Base-by-base conservation (phyloP, 53 echinoderm and acorn worm species). In the Holothuria scabra region DNA sequence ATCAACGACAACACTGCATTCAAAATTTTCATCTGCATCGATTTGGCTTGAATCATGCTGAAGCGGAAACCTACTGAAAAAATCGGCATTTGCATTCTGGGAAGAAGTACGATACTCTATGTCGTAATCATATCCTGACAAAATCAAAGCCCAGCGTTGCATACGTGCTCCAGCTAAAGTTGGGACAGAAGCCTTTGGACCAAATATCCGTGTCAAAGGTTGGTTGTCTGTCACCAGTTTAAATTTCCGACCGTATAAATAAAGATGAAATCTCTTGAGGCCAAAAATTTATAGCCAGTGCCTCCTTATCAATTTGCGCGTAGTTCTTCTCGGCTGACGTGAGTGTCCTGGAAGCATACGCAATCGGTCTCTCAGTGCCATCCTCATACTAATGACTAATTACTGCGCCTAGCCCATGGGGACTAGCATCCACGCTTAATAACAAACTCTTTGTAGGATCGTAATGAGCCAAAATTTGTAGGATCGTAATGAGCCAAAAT, bases 201-300 rank as follows among this genome's bases (percentile, higher is more conserved):
- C 68, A 85, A 74, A 85, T 30, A 85, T 72, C 14, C 72, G 38
- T 6, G 71, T 71, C 23, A 85, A 59, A 46, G 85, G 74, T 46
- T 85, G 56, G 59, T 71, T 74, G n/a, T 23, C 72, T 16, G 85
- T 72, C 37, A 56, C 60, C 30, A 84, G 48, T 49, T 20, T 57
- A 2, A 84, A 84, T 16, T n/a, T 67, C 11, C 71, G 60, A 69
- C 68, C 71, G 31, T 68, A 68, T 16, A 41, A 26, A 38, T 63
- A 65, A 48, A 84, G 22, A 71, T 84, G 67, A 30, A 84, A 84
- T 38, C 70, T 84, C 57, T 84, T 84, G 3, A 84, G 25, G 14
- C 84, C 71, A 32, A 68, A 84, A 19, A 84, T 84, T n/a, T 8
- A 84, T 84, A 6, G 84, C 68, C 8, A 84, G 12, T 6, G 22